phyloP scores from a whole-genome alignment of 2,113 vertebrate genomes.

The Mola mola region DNA sequence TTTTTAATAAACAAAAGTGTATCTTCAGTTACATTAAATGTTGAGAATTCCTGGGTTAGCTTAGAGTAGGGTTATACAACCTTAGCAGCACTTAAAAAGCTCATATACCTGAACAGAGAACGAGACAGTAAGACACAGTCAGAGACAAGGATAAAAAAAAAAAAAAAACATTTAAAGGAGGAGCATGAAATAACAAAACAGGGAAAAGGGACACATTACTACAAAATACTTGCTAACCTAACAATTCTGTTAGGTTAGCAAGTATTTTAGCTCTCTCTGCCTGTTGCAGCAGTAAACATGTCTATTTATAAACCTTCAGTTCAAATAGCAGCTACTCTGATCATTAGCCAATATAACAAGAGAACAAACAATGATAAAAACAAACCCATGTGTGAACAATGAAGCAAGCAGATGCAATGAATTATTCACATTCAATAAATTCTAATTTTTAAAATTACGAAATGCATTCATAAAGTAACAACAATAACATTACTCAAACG shows the following conservation, averaged over 20 bases:
- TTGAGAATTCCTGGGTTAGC: constrained; percentile 18
- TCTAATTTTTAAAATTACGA: too few relatives aligned
- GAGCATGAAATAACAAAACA: background rate
- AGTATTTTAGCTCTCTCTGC: constrained; percentile 41
- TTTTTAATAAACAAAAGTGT: too few relatives aligned
- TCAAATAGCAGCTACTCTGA: constrained; percentile 69
- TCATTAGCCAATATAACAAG: constrained; percentile 51
- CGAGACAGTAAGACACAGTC: background rate
- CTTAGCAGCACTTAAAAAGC: constrained; percentile 18
- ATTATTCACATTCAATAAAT: background rate
- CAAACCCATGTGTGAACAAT: constrained; percentile 49
- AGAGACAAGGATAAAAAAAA: background rate
- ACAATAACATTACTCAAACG: too few relatives aligned
- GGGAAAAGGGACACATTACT: constrained; percentile 2
- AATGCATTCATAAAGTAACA: too few relatives aligned
- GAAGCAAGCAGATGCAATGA: constrained; percentile 6
- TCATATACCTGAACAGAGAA: constrained; percentile 23
- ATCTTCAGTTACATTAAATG: too few relatives aligned
- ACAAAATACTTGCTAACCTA: too few relatives aligned
- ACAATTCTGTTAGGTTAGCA: constrained; percentile 64
- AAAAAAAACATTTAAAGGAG: background rate
- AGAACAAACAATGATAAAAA: constrained; percentile 63
- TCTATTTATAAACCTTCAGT: constrained; percentile 72
- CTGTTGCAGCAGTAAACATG: constrained; percentile 55
- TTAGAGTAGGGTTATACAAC: constrained; percentile 58